Evolutionary conservation across 2,113 vertebrate genomes (phyloP).

Genomic region (Crocuta crocuta): DNA sequence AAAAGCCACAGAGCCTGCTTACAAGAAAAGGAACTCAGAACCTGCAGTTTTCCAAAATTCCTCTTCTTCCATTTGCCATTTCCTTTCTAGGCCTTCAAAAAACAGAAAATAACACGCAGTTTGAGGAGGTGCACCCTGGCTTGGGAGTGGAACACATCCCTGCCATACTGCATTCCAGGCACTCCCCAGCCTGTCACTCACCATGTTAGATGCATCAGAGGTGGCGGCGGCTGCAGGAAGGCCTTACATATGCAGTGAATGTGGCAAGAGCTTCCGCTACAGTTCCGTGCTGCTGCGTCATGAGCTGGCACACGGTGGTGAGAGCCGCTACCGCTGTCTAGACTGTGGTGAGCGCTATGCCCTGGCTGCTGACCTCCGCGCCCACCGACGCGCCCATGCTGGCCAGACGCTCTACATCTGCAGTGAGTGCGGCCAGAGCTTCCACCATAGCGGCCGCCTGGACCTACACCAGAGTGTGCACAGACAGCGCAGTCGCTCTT

Average conservation of each 20-base stretch:
- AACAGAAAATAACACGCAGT: not conserved
- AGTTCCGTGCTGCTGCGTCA: conserved; percentile 58
- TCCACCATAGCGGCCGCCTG: conserved; percentile 28
- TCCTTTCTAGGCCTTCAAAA: not conserved
- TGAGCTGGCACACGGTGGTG: not conserved
- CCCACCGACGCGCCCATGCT: not conserved
- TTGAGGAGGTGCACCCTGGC: not conserved
- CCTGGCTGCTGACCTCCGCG: not conserved
- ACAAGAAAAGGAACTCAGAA: not conserved
- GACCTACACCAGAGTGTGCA: conserved; percentile 33
- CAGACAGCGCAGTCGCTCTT: not conserved
- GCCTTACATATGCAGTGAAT: conserved; percentile 59
- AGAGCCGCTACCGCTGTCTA: not conserved
- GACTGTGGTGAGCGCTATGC: not conserved
- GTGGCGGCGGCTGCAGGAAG: accelerated
- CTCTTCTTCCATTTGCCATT: not conserved
- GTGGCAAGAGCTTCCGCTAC: conserved; percentile 67
- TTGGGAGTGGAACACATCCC: not conserved
- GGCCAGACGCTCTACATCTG: conserved; percentile 70
- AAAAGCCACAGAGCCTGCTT: not conserved
- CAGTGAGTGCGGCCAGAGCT: conserved; percentile 65
- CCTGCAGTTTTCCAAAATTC: not conserved
- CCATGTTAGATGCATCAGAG: not conserved
- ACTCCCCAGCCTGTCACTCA: not conserved
- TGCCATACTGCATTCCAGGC: not conserved